Conservation (phyloP, 2,888 invertebrate genomes). For the Colostygia pectinataria region DNA sequence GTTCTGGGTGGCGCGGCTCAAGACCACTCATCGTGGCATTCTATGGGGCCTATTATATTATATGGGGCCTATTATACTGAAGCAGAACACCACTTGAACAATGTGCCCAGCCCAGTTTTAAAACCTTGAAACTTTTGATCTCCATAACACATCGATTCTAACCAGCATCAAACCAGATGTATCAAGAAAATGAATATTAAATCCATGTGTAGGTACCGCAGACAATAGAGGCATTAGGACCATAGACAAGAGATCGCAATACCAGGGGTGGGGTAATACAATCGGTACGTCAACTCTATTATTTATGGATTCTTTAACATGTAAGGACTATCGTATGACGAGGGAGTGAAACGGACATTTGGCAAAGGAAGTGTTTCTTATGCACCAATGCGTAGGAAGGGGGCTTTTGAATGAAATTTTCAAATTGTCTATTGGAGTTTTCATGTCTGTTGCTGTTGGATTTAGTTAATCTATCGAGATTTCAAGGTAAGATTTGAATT, state of each 20-base stretch:
- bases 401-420: conserved; percentile 49
- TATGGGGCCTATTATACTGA: too few species aligned
- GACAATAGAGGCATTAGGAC: conserved; percentile 79
- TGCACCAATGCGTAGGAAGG: conserved; percentile 56
- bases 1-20: too few species aligned
- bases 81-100: too few species aligned
- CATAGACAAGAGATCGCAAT: conserved; percentile 70
- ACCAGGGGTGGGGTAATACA: conserved; percentile 64
- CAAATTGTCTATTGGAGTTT: conserved; percentile 33
- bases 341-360: conserved; percentile 66
- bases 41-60: too few species aligned
- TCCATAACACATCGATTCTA: conserved; percentile 49
- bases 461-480: conserved; percentile 3
- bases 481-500: not conserved
- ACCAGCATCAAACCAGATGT: conserved; percentile 70
- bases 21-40: too few species aligned
- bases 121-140: too few species aligned
- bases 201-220: conserved; percentile 60
- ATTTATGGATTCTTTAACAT: conserved; percentile 83
- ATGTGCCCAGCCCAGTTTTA: too few species aligned
- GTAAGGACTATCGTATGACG: conserved; percentile 69
- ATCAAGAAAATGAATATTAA: conserved; percentile 80
- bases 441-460: conserved; percentile 6
- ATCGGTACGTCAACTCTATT: conserved; percentile 82
- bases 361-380: conserved; percentile 77